phyloP scores from a whole-genome alignment of 2,888 invertebrate species.

The Caradrina kadenii region DNA sequence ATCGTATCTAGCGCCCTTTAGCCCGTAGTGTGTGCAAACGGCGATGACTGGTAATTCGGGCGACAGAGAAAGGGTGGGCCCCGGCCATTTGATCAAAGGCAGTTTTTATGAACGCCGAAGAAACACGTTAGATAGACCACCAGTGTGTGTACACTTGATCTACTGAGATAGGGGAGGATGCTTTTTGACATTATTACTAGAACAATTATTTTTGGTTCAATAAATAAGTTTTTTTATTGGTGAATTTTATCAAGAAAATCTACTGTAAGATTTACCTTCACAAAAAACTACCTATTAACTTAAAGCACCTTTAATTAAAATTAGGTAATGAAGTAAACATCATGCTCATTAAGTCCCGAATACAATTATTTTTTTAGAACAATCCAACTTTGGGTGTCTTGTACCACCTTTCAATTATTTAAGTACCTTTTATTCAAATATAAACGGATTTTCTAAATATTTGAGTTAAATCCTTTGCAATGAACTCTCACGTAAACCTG shows the following conservation, averaged over 20 bases:
- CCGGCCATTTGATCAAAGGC: conserved; percentile 75
- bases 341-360: no score
- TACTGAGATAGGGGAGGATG: conserved; percentile 29
- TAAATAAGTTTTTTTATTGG: conserved; percentile 2
- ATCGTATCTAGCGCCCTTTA: conserved; percentile 64
- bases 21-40: conserved; percentile 68
- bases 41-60: conserved; percentile 80
- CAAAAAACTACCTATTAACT: neutral
- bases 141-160: conserved; percentile 46
- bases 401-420: no score
- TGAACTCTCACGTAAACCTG: neutral
- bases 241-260: neutral
- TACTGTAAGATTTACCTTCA: neutral
- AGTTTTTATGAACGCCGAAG: conserved; percentile 75
- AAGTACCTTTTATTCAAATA: neutral
- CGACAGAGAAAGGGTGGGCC: conserved; percentile 84
- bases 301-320: no score
- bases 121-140: conserved; percentile 59
- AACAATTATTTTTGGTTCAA: neutral
- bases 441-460: neutral
- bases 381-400: no score
- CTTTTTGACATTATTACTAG: conserved; percentile 23
- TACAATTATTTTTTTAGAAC: no score
- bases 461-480: neutral
- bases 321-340: no score